These are phyloP conservation scores for Panthera uncia DNA, from an alignment of 2,113 vertebrate species.

Conservation along the genomic window DNA sequence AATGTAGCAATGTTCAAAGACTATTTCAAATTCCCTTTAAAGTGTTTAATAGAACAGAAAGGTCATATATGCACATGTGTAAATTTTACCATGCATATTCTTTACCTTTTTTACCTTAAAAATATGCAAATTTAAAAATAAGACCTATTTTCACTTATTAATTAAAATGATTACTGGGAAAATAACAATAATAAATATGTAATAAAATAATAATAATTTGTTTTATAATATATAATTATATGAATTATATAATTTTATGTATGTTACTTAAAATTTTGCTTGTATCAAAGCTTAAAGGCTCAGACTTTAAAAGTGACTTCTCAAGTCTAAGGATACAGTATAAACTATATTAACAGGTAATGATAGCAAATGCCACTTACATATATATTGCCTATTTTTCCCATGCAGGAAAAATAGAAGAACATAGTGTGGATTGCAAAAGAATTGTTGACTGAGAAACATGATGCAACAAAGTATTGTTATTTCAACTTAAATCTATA, in stretches of 20 bases:
- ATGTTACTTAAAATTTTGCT: not conserved
- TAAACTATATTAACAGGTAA: not conserved
- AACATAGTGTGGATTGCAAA: not conserved
- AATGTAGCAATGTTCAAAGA: not conserved
- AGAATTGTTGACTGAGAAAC: not conserved
- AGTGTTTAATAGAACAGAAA: not conserved
- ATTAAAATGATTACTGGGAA: not conserved
- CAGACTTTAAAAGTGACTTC: not conserved
- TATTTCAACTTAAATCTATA: not conserved
- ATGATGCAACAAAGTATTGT: not conserved
- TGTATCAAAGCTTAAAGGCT: not conserved
- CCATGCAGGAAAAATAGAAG: not conserved
- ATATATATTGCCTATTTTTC: not conserved
- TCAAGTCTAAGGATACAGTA: not conserved
- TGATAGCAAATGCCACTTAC: not conserved
- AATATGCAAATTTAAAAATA: not conserved
- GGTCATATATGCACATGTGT: not conserved
- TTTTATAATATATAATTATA: not conserved
- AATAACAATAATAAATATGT: not conserved
- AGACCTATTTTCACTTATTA: not conserved
- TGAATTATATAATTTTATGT: not conserved
- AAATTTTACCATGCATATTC: not conserved
- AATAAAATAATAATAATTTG: not conserved
- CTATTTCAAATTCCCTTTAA: not conserved
- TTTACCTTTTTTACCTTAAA: not conserved